Base-by-base conservation (phyloP, 2,113 vertebrate genomes). In the Festucalex cinctus region DNA sequence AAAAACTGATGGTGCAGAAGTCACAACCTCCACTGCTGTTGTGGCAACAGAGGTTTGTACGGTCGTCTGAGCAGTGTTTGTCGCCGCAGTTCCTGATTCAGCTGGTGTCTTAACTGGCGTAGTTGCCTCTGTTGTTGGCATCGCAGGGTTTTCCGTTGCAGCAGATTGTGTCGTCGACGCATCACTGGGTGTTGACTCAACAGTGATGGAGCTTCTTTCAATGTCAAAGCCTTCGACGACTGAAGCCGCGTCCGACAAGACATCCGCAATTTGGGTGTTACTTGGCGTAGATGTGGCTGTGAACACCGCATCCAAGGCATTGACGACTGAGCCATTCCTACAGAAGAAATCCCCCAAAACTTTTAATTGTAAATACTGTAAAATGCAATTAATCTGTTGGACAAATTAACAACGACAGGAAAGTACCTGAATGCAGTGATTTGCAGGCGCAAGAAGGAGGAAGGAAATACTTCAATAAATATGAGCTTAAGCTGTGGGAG, bases 321-420 rank as follows among this genome's bases (percentile, higher is more conserved):
- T 80, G 59, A 82, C 41, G 43, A 86, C 63, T 36, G 86, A 86
- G 39, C 84, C 86, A 43, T 53, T 35, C 1, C 86, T 88, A 65
- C 14, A 76, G 57, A 54, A 24, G 35, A 35, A 41, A 49, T 5
- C 13, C 54, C 0, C 36, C 9, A 46, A 58, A 56, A 26, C 24
- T 28, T 12, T 9, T 2, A 8, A 36, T 5, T 16, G 10, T 9
- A 35, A 32, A 5, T 39, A 19, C 9, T n/a, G 4, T 49, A 2
- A n/a, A n/a, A 8, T 4, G 0, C 2, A 16, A 0, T 14, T 56
- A 9, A 28, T 5, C 13, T 26, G 8, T 56, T 56, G 3, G 13
- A 14, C 24, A 22, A 9, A 22, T 22, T n/a, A 22, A 22, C 20
- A 13, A 16, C 24, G 26, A 26, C 24, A 28, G 22, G 12, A n/a